These are phyloP conservation scores for Catagonus wagneri DNA, from an alignment of 2,113 vertebrate genomes.

Conservation along the genomic window DNA sequence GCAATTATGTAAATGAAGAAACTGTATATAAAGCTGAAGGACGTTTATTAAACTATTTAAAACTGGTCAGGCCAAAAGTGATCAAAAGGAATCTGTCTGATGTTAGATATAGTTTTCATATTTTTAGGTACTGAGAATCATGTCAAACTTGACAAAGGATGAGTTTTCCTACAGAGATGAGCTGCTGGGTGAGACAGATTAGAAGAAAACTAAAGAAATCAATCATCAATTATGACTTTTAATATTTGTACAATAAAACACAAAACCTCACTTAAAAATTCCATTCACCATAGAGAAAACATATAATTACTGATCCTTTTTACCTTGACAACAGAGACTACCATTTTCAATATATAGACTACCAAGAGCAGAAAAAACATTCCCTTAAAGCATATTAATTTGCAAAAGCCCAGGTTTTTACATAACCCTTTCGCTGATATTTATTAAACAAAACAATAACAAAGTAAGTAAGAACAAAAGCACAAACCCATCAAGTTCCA, in stretches of 20 bases:
- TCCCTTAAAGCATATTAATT: not conserved
- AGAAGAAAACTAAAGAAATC: slow-evolving; percentile 5
- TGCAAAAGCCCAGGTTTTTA: not conserved
- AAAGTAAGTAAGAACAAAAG: not conserved
- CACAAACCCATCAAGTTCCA: slow-evolving; percentile 19
- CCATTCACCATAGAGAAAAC: slow-evolving; percentile 17
- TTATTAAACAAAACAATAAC: not conserved
- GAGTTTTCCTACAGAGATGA: not conserved
- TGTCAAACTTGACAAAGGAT: not conserved
- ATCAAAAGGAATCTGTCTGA: slow-evolving; percentile 9
- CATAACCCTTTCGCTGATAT: not conserved
- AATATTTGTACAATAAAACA: slow-evolving; percentile 32
- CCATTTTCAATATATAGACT: slow-evolving; percentile 17
- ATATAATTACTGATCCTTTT: not conserved
- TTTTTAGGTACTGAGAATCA: slow-evolving; percentile 28
- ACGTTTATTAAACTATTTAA: slow-evolving; percentile 24
- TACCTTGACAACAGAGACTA: not conserved
- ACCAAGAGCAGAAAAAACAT: slow-evolving; percentile 25
- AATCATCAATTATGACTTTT: not conserved
- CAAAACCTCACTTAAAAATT: slow-evolving; percentile 40
- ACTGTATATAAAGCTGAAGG: not conserved
- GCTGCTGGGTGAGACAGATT: not conserved
- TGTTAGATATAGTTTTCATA: not conserved
- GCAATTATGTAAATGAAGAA: not conserved
- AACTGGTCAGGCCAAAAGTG: not conserved